Evolutionary conservation across 1,140 invertebrate species (phyloP).

Genomic region (Apis florea): DNA sequence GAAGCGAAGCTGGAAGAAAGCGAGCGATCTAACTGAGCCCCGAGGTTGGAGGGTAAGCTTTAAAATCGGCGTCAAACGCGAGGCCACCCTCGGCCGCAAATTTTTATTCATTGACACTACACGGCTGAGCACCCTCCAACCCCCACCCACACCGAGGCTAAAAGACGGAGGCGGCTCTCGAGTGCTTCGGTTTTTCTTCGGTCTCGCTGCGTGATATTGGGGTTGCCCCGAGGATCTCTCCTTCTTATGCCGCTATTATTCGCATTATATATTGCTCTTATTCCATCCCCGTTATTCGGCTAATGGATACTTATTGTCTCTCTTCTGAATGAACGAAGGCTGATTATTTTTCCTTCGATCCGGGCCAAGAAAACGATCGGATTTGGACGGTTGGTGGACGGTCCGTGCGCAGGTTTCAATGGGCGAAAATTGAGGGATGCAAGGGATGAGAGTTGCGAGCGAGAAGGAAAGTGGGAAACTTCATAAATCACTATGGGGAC

Average conservation of each 20-base stretch:
- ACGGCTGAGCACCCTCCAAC: constrained; percentile 70
- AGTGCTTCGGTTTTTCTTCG: constrained; percentile 45
- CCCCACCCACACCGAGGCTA: constrained; percentile 50
- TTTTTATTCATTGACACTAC: constrained; percentile 81
- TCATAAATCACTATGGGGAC: constrained; percentile 67
- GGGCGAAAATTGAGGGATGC: constrained; percentile 49
- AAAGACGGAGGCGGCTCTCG: constrained; percentile 39
- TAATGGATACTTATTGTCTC: constrained; percentile 1
- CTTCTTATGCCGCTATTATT: neutral
- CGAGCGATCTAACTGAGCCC: neutral
- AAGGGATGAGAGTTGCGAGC: constrained; percentile 56
- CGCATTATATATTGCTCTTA: constrained; percentile 7
- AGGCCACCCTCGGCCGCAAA: constrained; percentile 73
- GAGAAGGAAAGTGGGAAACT: constrained; percentile 52
- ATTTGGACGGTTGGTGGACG: too few relatives aligned
- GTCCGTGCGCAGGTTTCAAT: constrained; percentile 10
- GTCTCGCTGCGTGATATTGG: constrained; percentile 31
- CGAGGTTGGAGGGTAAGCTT: constrained; percentile 59
- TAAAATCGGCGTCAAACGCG: constrained; percentile 77
- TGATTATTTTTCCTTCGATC: too few relatives aligned
- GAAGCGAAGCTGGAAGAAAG: constrained; percentile 32
- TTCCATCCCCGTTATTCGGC: neutral
- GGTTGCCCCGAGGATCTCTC: neutral
- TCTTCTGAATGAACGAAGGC: neutral
- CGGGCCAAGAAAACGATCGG: too few relatives aligned